Base-by-base conservation (phyloP, 2,888 invertebrate genomes). In the Pseudococcus longispinus region DNA sequence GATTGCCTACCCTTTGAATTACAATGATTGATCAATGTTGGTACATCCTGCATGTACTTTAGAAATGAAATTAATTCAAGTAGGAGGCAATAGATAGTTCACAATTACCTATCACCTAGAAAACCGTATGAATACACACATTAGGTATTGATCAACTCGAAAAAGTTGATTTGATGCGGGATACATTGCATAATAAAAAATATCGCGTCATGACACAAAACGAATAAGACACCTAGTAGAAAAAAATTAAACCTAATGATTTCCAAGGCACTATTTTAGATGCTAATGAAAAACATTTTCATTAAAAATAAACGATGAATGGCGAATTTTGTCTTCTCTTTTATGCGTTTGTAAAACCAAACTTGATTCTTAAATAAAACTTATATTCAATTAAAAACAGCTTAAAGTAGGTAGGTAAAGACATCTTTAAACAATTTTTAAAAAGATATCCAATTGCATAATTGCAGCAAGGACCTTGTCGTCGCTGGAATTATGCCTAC, bases 391-490 rank as follows among this genome's bases (percentile, higher is more conserved):
- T 70, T 29, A 18, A 70, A 70, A 29, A 70, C 26, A 70, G 29
- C 29, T 32, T 70, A 70, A 32, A 65, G n/a, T n/a, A n/a, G 32
- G 37, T 37, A 37, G 18, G 18, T 70, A 13, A 9, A 15, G 29
- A 20, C 3, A 70, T 29, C 29, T 70, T 70, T 32, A 70, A 70
- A 70, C 1, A 29, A 29, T 29, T 0, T 32, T 65, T 70, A 29
- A 70, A 29, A 29, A 70, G 70, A 70, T 29, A 65, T 26, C 26
- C 11, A 70, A 9, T 60, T 23, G 70, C 70, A 70, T 70, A 70
- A 70, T 29, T 29, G 15, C 29, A 70, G 70, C 70, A 70, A 70
- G 70, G 70, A 70, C 70, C 20, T 70, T 70, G 70, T 70, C 70
- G 70, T 70, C 70, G 29, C 70, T 70, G 70, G 18, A 70, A 70